Percentiles rank a stretch among this genome's conserved stretches.
Evolutionary conservation across 2,797 vertebrate species (phyloP).

Genomic region (Buphagus erythrorhynchus): DNA sequence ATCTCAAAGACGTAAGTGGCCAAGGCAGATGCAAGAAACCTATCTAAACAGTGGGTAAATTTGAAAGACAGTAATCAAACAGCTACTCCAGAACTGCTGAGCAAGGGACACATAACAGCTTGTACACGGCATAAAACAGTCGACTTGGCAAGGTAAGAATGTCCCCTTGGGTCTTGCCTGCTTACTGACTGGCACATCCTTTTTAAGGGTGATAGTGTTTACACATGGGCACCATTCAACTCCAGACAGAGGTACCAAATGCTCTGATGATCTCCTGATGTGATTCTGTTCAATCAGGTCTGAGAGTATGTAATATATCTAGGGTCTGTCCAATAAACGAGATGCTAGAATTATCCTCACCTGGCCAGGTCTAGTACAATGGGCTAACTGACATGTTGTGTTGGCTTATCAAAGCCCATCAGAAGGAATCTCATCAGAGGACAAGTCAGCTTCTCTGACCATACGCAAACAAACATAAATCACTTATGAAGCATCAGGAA

Average conservation of each 20-base stretch:
- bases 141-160: neutral
- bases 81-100: neutral
- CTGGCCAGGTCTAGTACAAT: neutral
- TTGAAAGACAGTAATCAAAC: neutral
- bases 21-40: neutral
- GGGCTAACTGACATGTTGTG: neutral
- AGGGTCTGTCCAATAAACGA: neutral
- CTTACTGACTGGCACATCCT: neutral
- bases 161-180: neutral
- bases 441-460: neutral
- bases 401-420: neutral
- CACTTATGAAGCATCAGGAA: neutral
- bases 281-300: neutral
- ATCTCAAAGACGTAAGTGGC: neutral
- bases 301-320: neutral
- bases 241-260: neutral
- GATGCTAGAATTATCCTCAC: neutral
- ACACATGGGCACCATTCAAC: neutral
- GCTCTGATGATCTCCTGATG: neutral
- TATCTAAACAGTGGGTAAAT: neutral
- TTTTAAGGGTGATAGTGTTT: neutral
- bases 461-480: neutral
- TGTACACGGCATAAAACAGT: neutral
- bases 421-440: neutral
- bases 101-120: neutral